Evolutionary conservation across 2,888 invertebrate species (phyloP).

Genomic region (Ophioninae sp.): DNA sequence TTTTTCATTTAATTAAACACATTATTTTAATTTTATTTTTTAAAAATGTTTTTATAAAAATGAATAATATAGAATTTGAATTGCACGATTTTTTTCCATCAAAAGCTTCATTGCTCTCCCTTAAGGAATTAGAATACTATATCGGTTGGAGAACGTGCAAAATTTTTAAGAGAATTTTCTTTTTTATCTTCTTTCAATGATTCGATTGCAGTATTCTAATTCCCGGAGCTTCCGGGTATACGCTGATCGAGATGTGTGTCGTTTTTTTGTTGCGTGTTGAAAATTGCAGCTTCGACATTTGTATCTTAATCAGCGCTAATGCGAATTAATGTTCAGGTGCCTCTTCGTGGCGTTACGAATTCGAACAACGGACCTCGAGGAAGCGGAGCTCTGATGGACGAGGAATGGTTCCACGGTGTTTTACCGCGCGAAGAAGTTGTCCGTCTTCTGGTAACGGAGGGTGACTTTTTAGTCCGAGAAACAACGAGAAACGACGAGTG

Average conservation of each 20-base stretch:
- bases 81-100: not conserved
- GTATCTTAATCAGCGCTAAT: not conserved
- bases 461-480: conserved; percentile 96
- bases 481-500: conserved; percentile 95
- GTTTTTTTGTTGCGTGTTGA: conserved; percentile 1
- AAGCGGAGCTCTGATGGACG: conserved; percentile 90
- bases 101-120: not conserved
- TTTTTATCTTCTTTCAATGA: not conserved
- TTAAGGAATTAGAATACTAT: not conserved
- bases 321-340: conserved; percentile 68
- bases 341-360: conserved; percentile 74
- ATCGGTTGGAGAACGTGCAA: not conserved
- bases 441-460: conserved; percentile 93
- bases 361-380: conserved; percentile 73
- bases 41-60: not conserved
- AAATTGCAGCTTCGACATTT: not conserved
- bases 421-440: conserved; percentile 98
- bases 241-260: not conserved
- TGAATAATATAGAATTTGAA: not conserved
- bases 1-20: too few relatives aligned
- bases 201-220: not conserved
- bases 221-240: not conserved
- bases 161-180: not conserved
- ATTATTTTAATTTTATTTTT: not conserved
- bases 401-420: conserved; percentile 99